Conservation (phyloP, 2,797 vertebrate species). For the Sebastes diploproa region DNA sequence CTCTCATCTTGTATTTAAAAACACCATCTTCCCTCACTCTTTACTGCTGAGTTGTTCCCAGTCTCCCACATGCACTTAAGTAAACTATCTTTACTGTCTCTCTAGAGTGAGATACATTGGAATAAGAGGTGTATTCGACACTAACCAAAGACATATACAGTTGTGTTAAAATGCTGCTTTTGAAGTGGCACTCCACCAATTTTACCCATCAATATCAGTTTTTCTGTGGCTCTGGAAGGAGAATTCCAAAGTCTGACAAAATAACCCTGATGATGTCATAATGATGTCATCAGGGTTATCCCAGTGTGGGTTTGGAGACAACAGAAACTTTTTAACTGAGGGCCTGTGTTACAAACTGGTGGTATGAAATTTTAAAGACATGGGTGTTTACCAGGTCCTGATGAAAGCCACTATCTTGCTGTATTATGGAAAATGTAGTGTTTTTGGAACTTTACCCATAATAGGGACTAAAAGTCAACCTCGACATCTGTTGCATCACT, state of each 20-base stretch:
- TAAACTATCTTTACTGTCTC: not conserved
- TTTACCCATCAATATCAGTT: not conserved
- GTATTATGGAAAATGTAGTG: too few relatives aligned
- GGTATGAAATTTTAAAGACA: not conserved
- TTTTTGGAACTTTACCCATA: too few relatives aligned
- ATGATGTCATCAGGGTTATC: not conserved
- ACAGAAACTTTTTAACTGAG: not conserved
- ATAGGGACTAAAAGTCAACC: not conserved
- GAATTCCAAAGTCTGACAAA: not conserved
- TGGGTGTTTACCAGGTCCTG: too few relatives aligned
- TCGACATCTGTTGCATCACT: not conserved
- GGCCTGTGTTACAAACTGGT: not conserved
- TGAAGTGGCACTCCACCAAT: not conserved
- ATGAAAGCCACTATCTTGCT: too few relatives aligned
- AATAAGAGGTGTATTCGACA: not conserved
- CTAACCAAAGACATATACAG: not conserved
- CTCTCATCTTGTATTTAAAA: slow-evolving; percentile 14
- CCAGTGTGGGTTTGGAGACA: not conserved
- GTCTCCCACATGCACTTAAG: slow-evolving; percentile 31
- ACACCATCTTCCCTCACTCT: slow-evolving; percentile 32
- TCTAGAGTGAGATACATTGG: not conserved
- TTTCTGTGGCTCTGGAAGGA: not conserved
- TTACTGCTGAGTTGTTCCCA: slow-evolving; percentile 4
- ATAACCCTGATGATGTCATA: too few relatives aligned
- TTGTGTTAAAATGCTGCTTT: not conserved